Conservation (phyloP, 2,888 invertebrate genomes). For the Tetragonisca angustula region DNA sequence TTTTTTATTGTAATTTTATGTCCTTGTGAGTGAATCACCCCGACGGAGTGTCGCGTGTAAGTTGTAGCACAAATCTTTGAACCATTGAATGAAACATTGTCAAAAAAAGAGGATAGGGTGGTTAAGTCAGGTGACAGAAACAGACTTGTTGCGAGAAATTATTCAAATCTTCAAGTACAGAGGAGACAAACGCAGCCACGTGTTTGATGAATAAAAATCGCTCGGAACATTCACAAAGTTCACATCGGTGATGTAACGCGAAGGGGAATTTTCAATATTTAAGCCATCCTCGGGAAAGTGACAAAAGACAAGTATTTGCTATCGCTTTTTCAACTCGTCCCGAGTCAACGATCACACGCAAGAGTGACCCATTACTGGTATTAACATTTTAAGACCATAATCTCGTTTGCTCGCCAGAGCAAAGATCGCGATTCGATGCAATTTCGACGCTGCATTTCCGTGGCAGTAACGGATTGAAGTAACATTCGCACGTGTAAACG, state of each 20-base stretch:
- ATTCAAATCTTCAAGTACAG: neutral
- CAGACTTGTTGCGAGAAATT: neutral
- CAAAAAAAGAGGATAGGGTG: neutral
- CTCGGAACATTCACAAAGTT: no score
- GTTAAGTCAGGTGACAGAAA: neutral
- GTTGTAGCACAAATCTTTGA: neutral
- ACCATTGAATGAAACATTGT: constrained; percentile 14
- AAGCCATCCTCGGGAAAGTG: no score
- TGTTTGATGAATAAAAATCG: neutral
- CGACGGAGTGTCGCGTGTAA: constrained; percentile 1
- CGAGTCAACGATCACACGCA: no score
- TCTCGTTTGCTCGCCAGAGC: no score
- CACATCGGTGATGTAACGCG: no score
- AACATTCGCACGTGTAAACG: neutral
- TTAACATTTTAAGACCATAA: no score
- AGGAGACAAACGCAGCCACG: neutral
- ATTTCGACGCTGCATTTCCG: no score
- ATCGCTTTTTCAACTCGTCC: no score
- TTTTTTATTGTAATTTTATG: neutral
- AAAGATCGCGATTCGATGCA: no score
- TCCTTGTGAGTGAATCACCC: neutral
- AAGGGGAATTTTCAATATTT: no score
- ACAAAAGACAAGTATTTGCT: no score
- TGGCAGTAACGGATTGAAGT: neutral
- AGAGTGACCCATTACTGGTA: no score